A percentile compares a stretch with the other conserved stretches of the same genome.
These are phyloP conservation scores for Aphelocoma coerulescens DNA, from an alignment of 2,113 vertebrate species.

Conservation along the genomic window DNA sequence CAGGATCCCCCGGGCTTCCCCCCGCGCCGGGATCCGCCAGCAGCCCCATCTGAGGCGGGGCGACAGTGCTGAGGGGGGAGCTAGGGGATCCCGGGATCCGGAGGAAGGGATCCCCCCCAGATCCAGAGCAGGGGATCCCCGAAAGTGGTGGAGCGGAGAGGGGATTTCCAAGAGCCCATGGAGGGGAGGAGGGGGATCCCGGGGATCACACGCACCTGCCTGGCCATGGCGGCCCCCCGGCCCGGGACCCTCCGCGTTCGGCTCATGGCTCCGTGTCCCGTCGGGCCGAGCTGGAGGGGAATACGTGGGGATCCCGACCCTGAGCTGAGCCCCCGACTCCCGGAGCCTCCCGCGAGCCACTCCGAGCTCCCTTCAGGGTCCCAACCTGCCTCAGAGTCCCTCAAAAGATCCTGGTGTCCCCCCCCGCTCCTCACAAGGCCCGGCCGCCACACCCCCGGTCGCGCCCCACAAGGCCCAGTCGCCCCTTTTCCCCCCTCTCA, in stretches of 20 bases:
- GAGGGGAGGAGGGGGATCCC: neutral
- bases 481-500: neutral
- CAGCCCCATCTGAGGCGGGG: neutral
- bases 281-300: neutral
- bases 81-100: neutral
- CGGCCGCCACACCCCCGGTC: neutral
- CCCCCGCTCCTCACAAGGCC: neutral
- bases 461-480: neutral
- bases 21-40: neutral
- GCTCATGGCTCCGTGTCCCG: neutral
- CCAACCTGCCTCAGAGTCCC: neutral
- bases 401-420: no score
- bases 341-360: no score
- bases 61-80: neutral
- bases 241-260: neutral
- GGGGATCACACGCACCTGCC: neutral
- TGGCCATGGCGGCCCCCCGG: neutral
- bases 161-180: neutral
- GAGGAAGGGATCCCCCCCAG: neutral
- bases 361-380: neutral
- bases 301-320: neutral
- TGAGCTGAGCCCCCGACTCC: neutral
- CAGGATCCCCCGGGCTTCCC: neutral
- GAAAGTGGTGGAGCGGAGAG: no score
- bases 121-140: neutral